Base-by-base conservation (phyloP, 2,888 invertebrate species). In the Pyrochroa serraticornis region DNA sequence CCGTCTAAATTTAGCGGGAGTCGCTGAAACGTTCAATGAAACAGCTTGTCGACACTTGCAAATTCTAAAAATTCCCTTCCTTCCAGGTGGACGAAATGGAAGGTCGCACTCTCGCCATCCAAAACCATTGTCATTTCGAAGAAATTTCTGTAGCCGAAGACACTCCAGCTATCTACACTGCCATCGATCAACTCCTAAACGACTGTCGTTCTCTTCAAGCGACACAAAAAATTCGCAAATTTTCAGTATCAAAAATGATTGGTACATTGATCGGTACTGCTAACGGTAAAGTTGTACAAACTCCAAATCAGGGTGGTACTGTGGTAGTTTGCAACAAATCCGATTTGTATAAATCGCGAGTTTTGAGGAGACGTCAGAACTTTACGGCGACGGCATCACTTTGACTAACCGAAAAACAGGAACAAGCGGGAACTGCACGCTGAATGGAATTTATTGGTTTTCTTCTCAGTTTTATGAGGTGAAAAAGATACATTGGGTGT, bases 71-170 rank as follows among this genome's bases (percentile, higher is more conserved):
- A 30, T 39, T 30, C 22, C 32, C 35, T 50, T 50, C 42, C 70
- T 78, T 80, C n/a, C 83, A 90, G 89, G 87, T 90, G 55, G 84
- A 87, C 39, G 87, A 87, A 72, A 84, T 85, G 53, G 90, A 91
- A 74, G 91, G 89, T 10, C 85, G 88, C 67, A 82, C 85, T 30
- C 75, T 87, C 34, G 88, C 89, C 37, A 82, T 87, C 36, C 84
- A 87, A 54, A 83, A 87, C 74, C 85, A 87, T 12, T 88, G 89
- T 64, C 88, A 87, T 45, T 92, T 91, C 79, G 87, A 87, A 78
- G 91, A 92, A 78, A 88, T 91, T n/a, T 90, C 90, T 13, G 91
- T 91, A 6, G 91, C 91, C 0, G 91, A 91, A 77, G 91, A 91
- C 78, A 88, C 87, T 14, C 84, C 87, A 9, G 86, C 87, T 68